Evolutionary conservation across 2,797 vertebrate species (phyloP).

Genomic region (Podarcis lilfordi): DNA sequence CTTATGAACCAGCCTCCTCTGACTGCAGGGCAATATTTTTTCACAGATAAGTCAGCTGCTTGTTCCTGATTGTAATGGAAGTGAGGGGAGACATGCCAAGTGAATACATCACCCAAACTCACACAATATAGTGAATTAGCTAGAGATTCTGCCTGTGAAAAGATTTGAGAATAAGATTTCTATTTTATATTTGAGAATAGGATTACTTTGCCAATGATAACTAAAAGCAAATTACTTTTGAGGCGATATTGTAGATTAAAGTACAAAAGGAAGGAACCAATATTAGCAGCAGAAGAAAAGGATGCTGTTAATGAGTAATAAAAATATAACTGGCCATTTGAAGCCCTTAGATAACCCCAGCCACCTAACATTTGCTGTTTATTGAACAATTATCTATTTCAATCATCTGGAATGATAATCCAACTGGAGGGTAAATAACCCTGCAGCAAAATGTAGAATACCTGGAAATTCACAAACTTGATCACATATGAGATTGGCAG

Average conservation of each 20-base stretch:
- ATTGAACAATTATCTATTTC: slow-evolving; percentile 45
- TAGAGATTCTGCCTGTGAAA: slow-evolving; percentile 52
- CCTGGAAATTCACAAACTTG: slow-evolving; percentile 69
- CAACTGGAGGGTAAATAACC: slow-evolving; percentile 45
- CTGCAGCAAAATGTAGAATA: slow-evolving; percentile 54
- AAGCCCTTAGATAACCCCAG: slow-evolving; percentile 26
- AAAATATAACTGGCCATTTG: slow-evolving; percentile 24
- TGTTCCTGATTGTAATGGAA: background rate
- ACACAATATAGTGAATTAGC: slow-evolving; percentile 14
- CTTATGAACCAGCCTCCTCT: too few relatives aligned
- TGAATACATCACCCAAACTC: background rate
- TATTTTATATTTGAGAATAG: slow-evolving; percentile 53
- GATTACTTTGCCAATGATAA: slow-evolving; percentile 54
- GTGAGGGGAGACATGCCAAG: background rate
- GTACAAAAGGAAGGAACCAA: slow-evolving; percentile 48
- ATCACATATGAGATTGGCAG: slow-evolving; percentile 71
- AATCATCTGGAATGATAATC: slow-evolving; percentile 43
- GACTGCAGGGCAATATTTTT: background rate
- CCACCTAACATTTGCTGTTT: slow-evolving; percentile 43
- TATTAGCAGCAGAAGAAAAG: slow-evolving; percentile 44
- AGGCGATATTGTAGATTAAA: slow-evolving; percentile 48
- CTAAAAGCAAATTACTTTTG: slow-evolving; percentile 44
- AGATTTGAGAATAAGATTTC: slow-evolving; percentile 38
- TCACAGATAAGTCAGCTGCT: background rate
- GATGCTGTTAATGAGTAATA: slow-evolving; percentile 7